Evolutionary conservation across 2,113 vertebrate species (phyloP), one percentile per base, ranked within the genome.

Genomic region (Gobius niger): DNA sequence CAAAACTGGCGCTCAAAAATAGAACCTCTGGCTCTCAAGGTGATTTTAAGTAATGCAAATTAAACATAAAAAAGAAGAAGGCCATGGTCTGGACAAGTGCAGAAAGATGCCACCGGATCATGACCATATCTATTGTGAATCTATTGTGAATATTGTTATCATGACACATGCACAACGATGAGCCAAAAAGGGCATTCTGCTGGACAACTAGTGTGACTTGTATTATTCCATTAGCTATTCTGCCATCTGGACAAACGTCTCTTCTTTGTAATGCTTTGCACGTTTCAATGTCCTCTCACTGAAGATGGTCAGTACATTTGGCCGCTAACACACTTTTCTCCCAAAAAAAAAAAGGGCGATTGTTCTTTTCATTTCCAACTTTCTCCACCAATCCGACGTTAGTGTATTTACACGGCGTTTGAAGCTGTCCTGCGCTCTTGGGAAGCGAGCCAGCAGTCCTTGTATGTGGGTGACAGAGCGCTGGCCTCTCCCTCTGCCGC

Each of bases 401-500:
- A 34, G 24, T 34, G 5, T 34, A 34, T 34, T 34, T 53, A 18
- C 9, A 54, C 18, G 24, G 19, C 6, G 6, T 6, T 24, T 54
- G 52, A 19, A 24, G 18, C 10, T 24, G 12, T 12, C 19, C 12
- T 9, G 24, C 18, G 11, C 7, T 6, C 5, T 54, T 12, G 52
- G 49, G 52, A 16, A 71, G 69, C 13, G 15, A 7, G 54, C 44
- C 44, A 47, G 62, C 71, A 66, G 46, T 65, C 59, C 74, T 63
- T 75, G 63, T 64, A 68, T 7, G 49, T 41, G 66, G 34, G 72
- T 44, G 44, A 78, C 9, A 47, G 24, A 63, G 77, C 65, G 60
- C 40, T 65, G 68, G 75, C 67, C 70, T 81, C 56, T 51, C 68
- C 53, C 61, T 77, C 81, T 34, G 13, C 52, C 47, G 66, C 78